Percentiles rank a stretch among this genome's conserved stretches.
Conservation (phyloP, 2,797 vertebrate genomes). For the Rhinatrema bivittatum region DNA sequence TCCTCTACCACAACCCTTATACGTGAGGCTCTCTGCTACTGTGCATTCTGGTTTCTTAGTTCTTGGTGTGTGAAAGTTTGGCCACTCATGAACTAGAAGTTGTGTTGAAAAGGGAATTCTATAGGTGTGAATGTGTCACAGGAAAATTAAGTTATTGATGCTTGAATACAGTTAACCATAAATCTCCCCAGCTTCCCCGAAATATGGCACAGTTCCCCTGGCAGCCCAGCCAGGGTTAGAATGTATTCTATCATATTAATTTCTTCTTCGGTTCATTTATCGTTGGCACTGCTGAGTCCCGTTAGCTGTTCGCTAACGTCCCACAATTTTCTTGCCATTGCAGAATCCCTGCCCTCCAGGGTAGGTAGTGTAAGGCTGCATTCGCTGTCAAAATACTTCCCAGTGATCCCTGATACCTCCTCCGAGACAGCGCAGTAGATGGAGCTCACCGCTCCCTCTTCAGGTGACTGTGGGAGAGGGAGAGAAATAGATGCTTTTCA, state of each 20-base stretch:
- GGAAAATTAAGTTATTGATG: too few relatives aligned
- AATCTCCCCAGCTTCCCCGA: too few relatives aligned
- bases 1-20: too few relatives aligned
- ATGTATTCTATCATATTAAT: background rate
- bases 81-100: too few relatives aligned
- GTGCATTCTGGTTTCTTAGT: too few relatives aligned
- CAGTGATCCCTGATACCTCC: slow-evolving; percentile 65
- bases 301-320: slow-evolving; percentile 65
- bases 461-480: slow-evolving; percentile 40
- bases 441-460: slow-evolving; percentile 64
- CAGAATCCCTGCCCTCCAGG: slow-evolving; percentile 45
- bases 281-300: slow-evolving; percentile 24
- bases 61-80: too few relatives aligned
- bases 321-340: slow-evolving; percentile 64
- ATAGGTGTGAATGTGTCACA: too few relatives aligned
- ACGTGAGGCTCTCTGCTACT: too few relatives aligned
- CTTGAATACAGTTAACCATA: too few relatives aligned
- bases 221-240: background rate
- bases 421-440: slow-evolving; percentile 74
- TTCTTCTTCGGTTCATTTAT: background rate
- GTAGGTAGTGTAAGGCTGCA: slow-evolving; percentile 60
- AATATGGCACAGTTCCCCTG: too few relatives aligned
- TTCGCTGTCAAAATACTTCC: slow-evolving; percentile 75
- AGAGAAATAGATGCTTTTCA: background rate
- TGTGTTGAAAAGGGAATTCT: too few relatives aligned